Evolutionary conservation across 1,140 invertebrate species (phyloP).

Genomic region (Drosophila tropicalis): DNA sequence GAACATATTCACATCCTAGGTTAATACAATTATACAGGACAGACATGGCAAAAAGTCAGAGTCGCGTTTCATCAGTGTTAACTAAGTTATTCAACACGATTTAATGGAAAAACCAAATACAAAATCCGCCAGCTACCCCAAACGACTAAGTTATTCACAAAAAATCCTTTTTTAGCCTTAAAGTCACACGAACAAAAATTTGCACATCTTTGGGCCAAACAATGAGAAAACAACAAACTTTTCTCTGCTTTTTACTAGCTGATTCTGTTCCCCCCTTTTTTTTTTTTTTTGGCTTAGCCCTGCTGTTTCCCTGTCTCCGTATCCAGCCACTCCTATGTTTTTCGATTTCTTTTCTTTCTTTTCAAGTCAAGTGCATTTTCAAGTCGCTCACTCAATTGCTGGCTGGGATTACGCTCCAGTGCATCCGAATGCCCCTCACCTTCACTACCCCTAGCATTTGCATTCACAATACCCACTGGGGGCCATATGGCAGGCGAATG

Average conservation of each 20-base stretch:
- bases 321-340: slow-evolving; percentile 1
- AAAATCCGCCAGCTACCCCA: background rate
- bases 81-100: slow-evolving; percentile 68
- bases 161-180: slow-evolving; percentile 8
- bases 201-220: slow-evolving; percentile 12
- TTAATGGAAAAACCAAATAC: slow-evolving; percentile 51
- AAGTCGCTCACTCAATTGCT: slow-evolving; percentile 25
- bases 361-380: slow-evolving; percentile 67
- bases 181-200: slow-evolving; percentile 19
- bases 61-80: slow-evolving; percentile 24
- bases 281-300: background rate
- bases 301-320: background rate
- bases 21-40: slow-evolving; percentile 50
- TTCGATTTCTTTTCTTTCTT: slow-evolving; percentile 56
- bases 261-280: background rate
- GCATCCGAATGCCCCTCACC: slow-evolving; percentile 60
- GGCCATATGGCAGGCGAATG: slow-evolving; percentile 57
- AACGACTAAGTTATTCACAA: background rate
- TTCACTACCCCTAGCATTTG: slow-evolving; percentile 43
- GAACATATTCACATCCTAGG: slow-evolving; percentile 21
- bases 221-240: slow-evolving; percentile 18
- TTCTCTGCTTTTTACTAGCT: slow-evolving; percentile 1
- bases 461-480: slow-evolving; percentile 59
- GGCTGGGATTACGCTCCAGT: slow-evolving; percentile 55
- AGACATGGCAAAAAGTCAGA: slow-evolving; percentile 36